Conservation (phyloP, 1,140 invertebrate species). For the Marisa cornuarietis region DNA sequence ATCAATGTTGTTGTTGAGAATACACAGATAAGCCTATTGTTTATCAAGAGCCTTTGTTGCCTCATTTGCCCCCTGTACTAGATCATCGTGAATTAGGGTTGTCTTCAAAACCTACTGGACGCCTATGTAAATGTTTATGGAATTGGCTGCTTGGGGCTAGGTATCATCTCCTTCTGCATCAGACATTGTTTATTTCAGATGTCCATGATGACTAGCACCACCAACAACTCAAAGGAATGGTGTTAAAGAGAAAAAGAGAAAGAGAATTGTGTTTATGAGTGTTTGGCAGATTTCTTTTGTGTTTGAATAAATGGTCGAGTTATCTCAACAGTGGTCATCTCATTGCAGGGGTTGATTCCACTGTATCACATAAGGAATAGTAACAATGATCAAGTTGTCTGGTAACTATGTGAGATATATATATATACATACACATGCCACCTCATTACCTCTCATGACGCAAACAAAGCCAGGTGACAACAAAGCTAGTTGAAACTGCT, state of each 20-base stretch:
- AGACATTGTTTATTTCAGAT: constrained; percentile 66
- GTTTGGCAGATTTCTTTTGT: too few species aligned
- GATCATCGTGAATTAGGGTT: constrained; percentile 91
- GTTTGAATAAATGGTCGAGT: too few species aligned
- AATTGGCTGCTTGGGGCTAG: constrained; percentile 50
- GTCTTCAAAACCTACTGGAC: constrained; percentile 97
- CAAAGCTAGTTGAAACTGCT: constrained; percentile 7
- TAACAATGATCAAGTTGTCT: too few species aligned
- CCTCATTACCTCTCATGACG: constrained; percentile 1
- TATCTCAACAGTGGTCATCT: too few species aligned
- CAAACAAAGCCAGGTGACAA: constrained; percentile 8
- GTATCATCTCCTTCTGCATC: constrained; percentile 69
- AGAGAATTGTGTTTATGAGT: too few species aligned
- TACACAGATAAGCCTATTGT: constrained; percentile 94
- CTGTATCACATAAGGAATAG: too few species aligned
- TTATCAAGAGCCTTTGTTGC: constrained; percentile 97
- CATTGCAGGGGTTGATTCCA: too few species aligned
- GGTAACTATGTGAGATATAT: too few species aligned
- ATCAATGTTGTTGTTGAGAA: constrained; percentile 97
- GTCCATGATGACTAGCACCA: too few species aligned
- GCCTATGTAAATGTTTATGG: constrained; percentile 93
- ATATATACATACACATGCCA: too few species aligned
- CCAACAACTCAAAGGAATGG: too few species aligned
- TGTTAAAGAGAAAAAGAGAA: too few species aligned
- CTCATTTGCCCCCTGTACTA: constrained; percentile 95